These are phyloP conservation scores for Melanotaenia nigrans DNA, from an alignment of 2,797 vertebrate genomes.

Conservation along the genomic window DNA sequence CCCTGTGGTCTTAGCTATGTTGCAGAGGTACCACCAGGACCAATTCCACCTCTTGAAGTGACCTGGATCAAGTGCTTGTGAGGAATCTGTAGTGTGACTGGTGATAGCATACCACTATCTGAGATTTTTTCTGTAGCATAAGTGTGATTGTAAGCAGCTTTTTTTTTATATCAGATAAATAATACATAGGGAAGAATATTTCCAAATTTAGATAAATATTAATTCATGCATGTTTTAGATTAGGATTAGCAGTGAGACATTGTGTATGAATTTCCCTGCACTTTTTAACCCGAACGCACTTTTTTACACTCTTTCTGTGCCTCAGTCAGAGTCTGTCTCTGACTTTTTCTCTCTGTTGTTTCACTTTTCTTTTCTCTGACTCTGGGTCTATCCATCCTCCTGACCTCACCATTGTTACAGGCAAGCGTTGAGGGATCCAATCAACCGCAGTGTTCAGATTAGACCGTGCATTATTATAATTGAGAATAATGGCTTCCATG, in stretches of 20 bases:
- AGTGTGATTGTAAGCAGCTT: conserved; percentile 62
- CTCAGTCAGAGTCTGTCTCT: conserved; percentile 34
- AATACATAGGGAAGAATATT: conserved; percentile 48
- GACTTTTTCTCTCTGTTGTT: conserved; percentile 33
- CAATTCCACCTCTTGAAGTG: background rate
- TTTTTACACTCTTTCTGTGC: conserved; percentile 26
- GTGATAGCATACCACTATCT: conserved; percentile 60
- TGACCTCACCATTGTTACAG: conserved; percentile 71
- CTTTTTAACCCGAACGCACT: conserved; percentile 2
- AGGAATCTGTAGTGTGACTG: conserved; percentile 36
- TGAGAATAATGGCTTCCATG: conserved; percentile 81
- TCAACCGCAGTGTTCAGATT: conserved; percentile 77
- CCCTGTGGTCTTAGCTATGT: background rate
- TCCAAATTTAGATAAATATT: conserved; percentile 62
- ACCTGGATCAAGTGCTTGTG: conserved; percentile 31
- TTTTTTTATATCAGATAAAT: conserved; percentile 77
- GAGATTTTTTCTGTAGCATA: conserved; percentile 40
- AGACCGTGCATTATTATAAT: conserved; percentile 81
- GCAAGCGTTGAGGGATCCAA: conserved; percentile 67
- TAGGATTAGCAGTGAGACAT: conserved; percentile 60
- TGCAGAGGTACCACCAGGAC: conserved; percentile 19
- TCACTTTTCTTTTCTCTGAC: conserved; percentile 46
- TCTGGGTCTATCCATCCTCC: conserved; percentile 50
- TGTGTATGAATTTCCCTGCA: conserved; percentile 40
- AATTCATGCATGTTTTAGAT: conserved; percentile 76